Percentiles rank a stretch among this genome's conserved stretches.
phyloP scores from a whole-genome alignment of 2,113 vertebrate species.

The Gadus chalcogrammus region DNA sequence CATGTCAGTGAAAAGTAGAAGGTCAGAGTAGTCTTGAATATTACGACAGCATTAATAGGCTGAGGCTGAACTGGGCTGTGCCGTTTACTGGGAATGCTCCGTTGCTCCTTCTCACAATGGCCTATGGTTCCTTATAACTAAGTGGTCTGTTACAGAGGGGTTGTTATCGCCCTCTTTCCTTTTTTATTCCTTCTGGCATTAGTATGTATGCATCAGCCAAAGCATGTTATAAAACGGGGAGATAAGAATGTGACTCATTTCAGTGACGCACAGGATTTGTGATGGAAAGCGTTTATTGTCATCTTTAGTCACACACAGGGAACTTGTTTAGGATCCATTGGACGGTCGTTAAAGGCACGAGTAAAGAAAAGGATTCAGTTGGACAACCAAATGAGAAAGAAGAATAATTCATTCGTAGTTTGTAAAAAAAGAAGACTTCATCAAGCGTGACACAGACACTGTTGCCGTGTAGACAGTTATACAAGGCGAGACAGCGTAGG shows the following conservation, averaged over 20 bases:
- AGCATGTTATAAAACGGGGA: too few relatives aligned
- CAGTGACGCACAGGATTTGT: constrained; percentile 21
- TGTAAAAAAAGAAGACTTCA: constrained; percentile 6
- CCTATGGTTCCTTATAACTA: too few relatives aligned
- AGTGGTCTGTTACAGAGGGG: too few relatives aligned
- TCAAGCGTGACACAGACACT: constrained; percentile 2
- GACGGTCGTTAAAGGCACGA: constrained; percentile 42
- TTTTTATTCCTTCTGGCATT: too few relatives aligned
- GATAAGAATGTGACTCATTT: background rate
- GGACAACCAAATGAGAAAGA: background rate
- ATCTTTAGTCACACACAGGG: constrained; percentile 28
- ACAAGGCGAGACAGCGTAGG: background rate
- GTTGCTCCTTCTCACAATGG: too few relatives aligned
- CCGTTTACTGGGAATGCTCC: too few relatives aligned
- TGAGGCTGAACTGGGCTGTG: too few relatives aligned
- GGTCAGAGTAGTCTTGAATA: background rate
- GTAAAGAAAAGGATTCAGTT: constrained; percentile 15
- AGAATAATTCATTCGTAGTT: background rate
- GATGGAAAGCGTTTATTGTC: constrained; percentile 46
- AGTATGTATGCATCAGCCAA: background rate
- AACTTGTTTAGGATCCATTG: constrained; percentile 26
- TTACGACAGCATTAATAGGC: too few relatives aligned
- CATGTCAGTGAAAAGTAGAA: background rate
- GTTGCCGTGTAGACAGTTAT: background rate
- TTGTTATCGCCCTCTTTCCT: too few relatives aligned